Base-by-base conservation (phyloP, 2,113 vertebrate species). In the Limanda limanda region DNA sequence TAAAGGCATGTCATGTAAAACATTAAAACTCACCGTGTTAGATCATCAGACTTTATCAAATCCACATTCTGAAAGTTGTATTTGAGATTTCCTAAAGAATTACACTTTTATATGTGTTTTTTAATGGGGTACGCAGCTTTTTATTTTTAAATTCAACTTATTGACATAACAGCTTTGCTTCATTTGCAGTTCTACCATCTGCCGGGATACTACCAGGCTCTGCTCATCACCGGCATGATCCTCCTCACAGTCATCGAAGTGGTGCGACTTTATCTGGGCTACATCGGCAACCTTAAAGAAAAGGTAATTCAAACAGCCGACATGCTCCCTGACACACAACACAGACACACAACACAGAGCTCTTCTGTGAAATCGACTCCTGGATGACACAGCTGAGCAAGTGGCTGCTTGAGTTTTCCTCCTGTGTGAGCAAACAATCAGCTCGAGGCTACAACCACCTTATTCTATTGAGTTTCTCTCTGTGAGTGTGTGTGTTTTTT, bases 251-350 rank as follows among this genome's bases (percentile, higher is more conserved):
- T 94, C 68, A 78, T 86, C 0, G 96, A 97, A 76, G 87, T 82
- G 18, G 67, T 89, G 31, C 93, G 96, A 4, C 91, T 97, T 25
- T 95, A 95, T 82, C 90, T 97, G 76, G 96, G 96, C 51, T 97
- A 95, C 31, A 20, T 93, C 55, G 96, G 96, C 25, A 97, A 97
- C 88, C 94, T 97, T 7, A 90, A 94, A 74, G 95, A 96, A 81
- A 97, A 95, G 95, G 96, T 97, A 84, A 91, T 42, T 42, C 10
- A 42, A 13, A 42, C 40, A 12, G 40, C 11, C 40, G 40, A 42
- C 40, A 42, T 42, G 11, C 35, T 10, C 35, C 8, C 9, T 37
- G 35, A 42, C 40, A 11, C 40, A 11, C 40, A 37, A 37, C 35
- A 5, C 37, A 31, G 9, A 42, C 40, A 11, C 40, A 11, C 40